Conservation (phyloP, 2,113 vertebrate genomes). For the Vulpes ferrilata region DNA sequence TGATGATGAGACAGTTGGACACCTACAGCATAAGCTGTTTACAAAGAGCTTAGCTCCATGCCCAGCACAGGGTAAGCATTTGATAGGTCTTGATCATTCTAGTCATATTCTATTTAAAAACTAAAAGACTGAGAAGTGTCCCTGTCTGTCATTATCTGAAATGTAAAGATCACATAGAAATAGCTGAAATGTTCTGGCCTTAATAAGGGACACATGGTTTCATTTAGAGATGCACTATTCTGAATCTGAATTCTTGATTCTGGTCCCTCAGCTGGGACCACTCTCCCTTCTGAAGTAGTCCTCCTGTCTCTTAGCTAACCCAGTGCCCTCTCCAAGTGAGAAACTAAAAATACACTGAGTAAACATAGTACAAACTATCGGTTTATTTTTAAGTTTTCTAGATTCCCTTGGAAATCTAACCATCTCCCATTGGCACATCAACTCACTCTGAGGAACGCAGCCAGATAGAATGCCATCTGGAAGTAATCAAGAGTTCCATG, state of each 20-base stretch:
- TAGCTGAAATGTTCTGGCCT: not conserved
- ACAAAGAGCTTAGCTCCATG: not conserved
- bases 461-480: not conserved
- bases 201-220: not conserved
- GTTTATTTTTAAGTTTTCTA: constrained; percentile 8
- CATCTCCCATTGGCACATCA: not conserved
- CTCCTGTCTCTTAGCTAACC: not conserved
- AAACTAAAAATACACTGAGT: constrained; percentile 11
- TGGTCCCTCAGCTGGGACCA: not conserved
- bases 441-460: not conserved
- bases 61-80: not conserved
- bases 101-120: not conserved
- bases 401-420: not conserved
- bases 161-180: not conserved
- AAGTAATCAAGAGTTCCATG: not conserved
- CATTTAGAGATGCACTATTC: not conserved
- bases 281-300: not conserved
- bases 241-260: not conserved
- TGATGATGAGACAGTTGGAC: not conserved
- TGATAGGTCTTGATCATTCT: not conserved
- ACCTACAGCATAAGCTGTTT: not conserved
- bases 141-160: not conserved
- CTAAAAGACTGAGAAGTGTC: not conserved
- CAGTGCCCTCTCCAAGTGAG: not conserved
- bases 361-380: not conserved